Conservation (phyloP, 2,888 invertebrate genomes). For the Lasioglossum zephyrum region DNA sequence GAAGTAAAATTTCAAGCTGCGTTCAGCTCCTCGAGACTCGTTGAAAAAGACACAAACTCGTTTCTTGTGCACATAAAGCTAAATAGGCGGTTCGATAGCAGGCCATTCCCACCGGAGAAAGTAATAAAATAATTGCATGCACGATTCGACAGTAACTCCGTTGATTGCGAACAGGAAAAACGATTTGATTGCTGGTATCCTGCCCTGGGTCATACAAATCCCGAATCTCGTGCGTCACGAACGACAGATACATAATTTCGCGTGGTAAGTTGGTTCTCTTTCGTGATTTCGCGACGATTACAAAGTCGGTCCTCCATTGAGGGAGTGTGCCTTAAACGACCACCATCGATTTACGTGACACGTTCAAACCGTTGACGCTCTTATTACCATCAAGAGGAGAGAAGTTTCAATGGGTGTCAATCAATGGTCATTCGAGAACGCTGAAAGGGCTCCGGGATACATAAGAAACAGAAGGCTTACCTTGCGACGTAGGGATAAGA, state of each 20-base stretch:
- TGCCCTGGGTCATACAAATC: background rate
- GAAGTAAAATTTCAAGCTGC: background rate
- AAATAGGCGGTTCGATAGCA: background rate
- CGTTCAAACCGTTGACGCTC: constrained; percentile 22
- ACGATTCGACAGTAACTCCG: background rate
- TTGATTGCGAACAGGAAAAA: background rate
- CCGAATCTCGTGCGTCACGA: background rate
- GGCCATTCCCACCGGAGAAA: background rate
- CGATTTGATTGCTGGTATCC: background rate
- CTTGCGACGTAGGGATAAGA: constrained; percentile 97
- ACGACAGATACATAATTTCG: background rate
- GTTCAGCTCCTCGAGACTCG: background rate
- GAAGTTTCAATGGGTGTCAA: constrained; percentile 32
- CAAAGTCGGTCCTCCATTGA: background rate
- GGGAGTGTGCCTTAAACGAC: background rate
- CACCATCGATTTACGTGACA: constrained; percentile 41
- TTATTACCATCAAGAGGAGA: constrained; percentile 18
- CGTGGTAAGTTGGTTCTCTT: background rate
- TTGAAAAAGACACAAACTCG: background rate
- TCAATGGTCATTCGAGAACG: constrained; percentile 32
- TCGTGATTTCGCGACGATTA: background rate
- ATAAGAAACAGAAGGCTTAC: constrained; percentile 84
- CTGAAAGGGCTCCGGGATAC: constrained; percentile 17
- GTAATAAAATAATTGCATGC: background rate
- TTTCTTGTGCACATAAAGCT: background rate